These are phyloP conservation scores for Halocaridina rubra DNA, from an alignment of 2,888 invertebrate genomes.

Conservation along the genomic window DNA sequence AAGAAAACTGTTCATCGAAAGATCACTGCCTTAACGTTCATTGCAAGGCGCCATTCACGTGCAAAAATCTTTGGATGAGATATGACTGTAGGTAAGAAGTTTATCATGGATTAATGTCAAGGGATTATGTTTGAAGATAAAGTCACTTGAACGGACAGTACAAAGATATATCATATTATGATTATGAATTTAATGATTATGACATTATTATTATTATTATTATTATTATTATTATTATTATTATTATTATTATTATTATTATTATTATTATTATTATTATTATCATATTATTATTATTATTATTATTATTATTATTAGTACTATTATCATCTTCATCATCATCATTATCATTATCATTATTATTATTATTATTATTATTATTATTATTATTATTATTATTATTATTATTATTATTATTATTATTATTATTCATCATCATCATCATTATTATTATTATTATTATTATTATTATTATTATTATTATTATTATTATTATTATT, in stretches of 20 bases:
- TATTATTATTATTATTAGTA: too few species aligned
- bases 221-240: not conserved
- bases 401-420: not conserved
- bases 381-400: not conserved
- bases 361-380: not conserved
- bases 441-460: not conserved
- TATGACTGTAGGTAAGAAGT: constrained; percentile 96
- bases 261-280: not conserved
- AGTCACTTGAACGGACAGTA: too few species aligned
- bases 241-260: not conserved
- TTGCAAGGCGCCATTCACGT: constrained; percentile 93
- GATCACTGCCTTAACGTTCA: constrained; percentile 95
- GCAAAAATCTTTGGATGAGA: constrained; percentile 97
- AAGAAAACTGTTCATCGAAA: constrained; percentile 92
- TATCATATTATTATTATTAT: too few species aligned
- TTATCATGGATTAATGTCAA: too few species aligned
- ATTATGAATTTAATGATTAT: too few species aligned
- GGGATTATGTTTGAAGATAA: too few species aligned
- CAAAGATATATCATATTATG: too few species aligned
- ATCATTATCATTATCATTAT: not conserved
- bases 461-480: not conserved
- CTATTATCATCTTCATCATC: not conserved
- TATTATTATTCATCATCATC: not conserved
- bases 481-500: not conserved
- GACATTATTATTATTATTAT: constrained; percentile 73